phyloP scores from a whole-genome alignment of 2,888 invertebrate genomes.

The Noctua janthina region DNA sequence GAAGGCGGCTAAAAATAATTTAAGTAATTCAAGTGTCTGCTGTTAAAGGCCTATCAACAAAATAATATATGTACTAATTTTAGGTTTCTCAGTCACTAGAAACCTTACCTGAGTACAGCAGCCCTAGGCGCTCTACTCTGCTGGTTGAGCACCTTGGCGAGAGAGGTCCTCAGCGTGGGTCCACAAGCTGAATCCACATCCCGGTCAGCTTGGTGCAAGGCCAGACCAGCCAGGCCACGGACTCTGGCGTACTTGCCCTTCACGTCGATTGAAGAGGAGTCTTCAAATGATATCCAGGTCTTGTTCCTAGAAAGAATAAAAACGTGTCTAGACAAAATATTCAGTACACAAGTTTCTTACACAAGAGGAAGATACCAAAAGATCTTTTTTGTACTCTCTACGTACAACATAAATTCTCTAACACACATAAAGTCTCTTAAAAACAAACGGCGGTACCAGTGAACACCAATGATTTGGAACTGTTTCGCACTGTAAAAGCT shows the following conservation, averaged over 20 bases:
- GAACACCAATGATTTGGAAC: background rate
- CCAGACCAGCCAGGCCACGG: slow-evolving; percentile 93
- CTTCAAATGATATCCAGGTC: slow-evolving; percentile 95
- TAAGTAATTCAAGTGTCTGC: too few relatives aligned
- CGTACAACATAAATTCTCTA: background rate
- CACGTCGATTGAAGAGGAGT: slow-evolving; percentile 93
- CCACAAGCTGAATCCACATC: slow-evolving; percentile 90
- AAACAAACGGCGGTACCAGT: background rate
- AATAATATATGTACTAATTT: background rate
- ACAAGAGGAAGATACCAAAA: background rate
- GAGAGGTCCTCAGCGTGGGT: slow-evolving; percentile 85
- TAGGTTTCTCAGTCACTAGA: background rate
- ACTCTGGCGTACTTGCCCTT: slow-evolving; percentile 94
- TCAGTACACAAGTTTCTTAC: background rate
- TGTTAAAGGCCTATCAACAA: too few relatives aligned
- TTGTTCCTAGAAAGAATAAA: slow-evolving; percentile 84
- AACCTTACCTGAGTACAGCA: slow-evolving; percentile 89
- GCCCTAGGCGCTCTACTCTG: slow-evolving; percentile 92
- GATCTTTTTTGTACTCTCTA: background rate
- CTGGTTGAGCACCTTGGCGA: slow-evolving; percentile 89
- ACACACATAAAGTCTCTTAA: background rate
- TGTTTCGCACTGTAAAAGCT: background rate
- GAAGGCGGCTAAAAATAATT: too few relatives aligned
- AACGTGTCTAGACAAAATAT: background rate
- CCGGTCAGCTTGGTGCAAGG: slow-evolving; percentile 90